Conservation (phyloP, 2,113 vertebrate genomes). For the Pavo muticus region DNA sequence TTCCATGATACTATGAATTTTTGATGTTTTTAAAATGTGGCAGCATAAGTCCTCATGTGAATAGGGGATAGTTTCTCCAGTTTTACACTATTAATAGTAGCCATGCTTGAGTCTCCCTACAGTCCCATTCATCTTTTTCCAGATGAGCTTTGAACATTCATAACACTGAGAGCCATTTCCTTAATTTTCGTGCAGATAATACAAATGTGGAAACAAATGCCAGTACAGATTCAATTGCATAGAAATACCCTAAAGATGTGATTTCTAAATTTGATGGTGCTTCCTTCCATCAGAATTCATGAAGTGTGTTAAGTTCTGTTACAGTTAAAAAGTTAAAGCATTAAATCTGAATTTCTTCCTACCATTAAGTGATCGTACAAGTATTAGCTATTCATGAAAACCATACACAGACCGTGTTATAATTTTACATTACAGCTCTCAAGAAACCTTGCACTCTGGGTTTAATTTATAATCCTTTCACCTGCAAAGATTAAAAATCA, state of each 20-base stretch:
- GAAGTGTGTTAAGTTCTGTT: not conserved
- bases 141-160: not conserved
- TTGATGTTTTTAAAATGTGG: not conserved
- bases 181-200: not conserved
- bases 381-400: not conserved
- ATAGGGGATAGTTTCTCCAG: not conserved
- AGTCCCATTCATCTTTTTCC: not conserved
- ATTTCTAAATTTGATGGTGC: not conserved
- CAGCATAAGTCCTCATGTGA: not conserved
- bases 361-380: not conserved
- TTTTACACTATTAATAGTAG: not conserved
- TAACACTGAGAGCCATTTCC: not conserved
- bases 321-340: not conserved
- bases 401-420: not conserved
- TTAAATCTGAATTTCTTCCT: not conserved
- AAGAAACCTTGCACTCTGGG: not conserved
- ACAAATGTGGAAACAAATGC: not conserved
- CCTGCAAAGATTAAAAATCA: not conserved
- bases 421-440: not conserved
- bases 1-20: not conserved
- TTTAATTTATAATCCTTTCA: not conserved
- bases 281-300: not conserved
- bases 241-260: not conserved
- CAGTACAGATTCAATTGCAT: not conserved
- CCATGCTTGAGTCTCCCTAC: fast-evolving